Conservation (phyloP, 2,797 vertebrate genomes). For the Cirrhinus molitorella region DNA sequence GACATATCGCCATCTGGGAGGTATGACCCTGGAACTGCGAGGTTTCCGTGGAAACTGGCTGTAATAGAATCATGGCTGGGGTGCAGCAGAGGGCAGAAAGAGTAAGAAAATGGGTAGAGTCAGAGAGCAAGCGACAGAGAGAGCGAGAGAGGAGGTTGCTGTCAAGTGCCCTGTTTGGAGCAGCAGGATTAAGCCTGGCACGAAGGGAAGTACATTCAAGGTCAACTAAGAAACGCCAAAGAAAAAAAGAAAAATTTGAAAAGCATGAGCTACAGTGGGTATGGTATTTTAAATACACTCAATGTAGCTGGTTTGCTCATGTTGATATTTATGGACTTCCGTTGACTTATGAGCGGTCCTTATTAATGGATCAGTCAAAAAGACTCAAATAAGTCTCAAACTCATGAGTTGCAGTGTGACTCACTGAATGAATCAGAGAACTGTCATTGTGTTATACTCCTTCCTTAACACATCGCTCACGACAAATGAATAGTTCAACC, state of each 20-base stretch:
- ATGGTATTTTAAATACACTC: not conserved
- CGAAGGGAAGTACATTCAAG: conserved; percentile 56
- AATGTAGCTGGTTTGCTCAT: not conserved
- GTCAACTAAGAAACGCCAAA: conserved; percentile 47
- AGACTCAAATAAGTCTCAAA: conserved; percentile 13
- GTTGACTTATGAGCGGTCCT: not conserved
- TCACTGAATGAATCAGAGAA: conserved; percentile 7
- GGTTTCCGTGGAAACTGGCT: conserved; percentile 64
- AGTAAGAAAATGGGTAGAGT: conserved; percentile 38
- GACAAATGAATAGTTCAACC: not conserved
- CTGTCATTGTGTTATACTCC: not conserved
- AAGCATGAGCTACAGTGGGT: conserved; percentile 14
- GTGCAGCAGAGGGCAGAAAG: conserved; percentile 54
- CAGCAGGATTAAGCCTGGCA: conserved; percentile 53
- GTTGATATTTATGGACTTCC: not conserved
- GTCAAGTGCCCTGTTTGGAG: conserved; percentile 49
- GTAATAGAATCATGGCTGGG: conserved; percentile 62
- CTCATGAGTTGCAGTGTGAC: not conserved
- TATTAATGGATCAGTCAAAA: not conserved
- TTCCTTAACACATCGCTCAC: not conserved
- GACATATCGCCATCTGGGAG: conserved; percentile 64
- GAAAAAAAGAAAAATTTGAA: not conserved
- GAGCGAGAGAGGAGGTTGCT: conserved; percentile 13
- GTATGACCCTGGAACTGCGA: conserved; percentile 61
- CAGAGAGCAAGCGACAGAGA: not conserved